These are phyloP conservation scores for Laticauda laticaudata DNA, from an alignment of 2,113 vertebrate species.

Conservation along the genomic window DNA sequence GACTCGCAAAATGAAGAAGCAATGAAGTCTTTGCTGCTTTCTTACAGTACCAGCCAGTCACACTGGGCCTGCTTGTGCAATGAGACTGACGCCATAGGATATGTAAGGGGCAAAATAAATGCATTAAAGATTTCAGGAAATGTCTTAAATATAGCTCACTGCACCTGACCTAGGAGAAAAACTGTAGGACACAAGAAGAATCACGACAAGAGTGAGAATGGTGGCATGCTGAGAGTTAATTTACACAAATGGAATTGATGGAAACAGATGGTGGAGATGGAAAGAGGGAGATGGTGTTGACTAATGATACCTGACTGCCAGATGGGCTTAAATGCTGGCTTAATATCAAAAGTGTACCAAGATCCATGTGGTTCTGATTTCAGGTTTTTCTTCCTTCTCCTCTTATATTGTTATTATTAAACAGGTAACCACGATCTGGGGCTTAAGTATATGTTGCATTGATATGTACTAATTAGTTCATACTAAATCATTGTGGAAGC, in stretches of 20 bases:
- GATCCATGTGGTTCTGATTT: conserved; percentile 50
- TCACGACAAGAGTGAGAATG: conserved; percentile 31
- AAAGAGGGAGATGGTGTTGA: conserved; percentile 44
- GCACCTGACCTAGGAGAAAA: conserved; percentile 44
- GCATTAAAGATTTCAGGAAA: conserved; percentile 26
- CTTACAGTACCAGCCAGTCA: background rate
- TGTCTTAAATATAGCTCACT: conserved; percentile 22
- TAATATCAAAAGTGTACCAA: conserved; percentile 55
- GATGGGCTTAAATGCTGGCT: conserved; percentile 54
- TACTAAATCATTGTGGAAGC: conserved; percentile 15
- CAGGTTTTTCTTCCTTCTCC: background rate
- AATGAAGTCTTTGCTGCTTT: background rate
- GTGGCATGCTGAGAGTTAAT: conserved; percentile 64
- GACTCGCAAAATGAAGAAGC: background rate
- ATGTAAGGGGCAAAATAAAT: background rate
- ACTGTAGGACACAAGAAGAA: conserved; percentile 56
- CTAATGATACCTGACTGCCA: conserved; percentile 70
- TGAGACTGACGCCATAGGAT: too few species aligned
- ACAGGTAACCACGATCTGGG: conserved; percentile 43
- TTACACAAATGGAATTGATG: conserved; percentile 62
- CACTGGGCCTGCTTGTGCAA: background rate
- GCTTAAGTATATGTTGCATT: background rate
- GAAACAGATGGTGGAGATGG: conserved; percentile 69
- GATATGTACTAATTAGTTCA: background rate
- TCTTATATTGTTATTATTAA: conserved; percentile 48